Conservation (phyloP, 2,113 vertebrate species). For the Ovis canadensis region DNA sequence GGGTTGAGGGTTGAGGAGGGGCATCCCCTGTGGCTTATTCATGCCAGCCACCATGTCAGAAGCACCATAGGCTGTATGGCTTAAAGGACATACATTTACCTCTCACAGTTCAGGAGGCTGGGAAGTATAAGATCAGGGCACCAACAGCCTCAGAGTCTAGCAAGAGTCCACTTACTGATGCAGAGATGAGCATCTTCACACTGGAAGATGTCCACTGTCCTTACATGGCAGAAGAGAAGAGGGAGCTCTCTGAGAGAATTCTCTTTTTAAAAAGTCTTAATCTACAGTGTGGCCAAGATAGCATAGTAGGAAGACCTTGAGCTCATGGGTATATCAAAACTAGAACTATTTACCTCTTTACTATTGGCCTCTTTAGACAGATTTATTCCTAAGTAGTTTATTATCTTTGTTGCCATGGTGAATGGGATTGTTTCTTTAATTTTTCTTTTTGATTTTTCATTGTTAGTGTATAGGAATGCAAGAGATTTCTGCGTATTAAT, state of each 20-base stretch:
- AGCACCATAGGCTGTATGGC: not conserved
- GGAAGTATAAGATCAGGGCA: not conserved
- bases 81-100: not conserved
- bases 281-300: not conserved
- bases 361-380: too few species aligned
- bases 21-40: not conserved
- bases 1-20: not conserved
- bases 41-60: not conserved
- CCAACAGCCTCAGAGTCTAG: not conserved
- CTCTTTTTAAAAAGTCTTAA: not conserved
- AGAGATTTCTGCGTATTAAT: too few species aligned
- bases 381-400: too few species aligned
- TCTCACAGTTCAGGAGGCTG: not conserved
- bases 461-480: too few species aligned
- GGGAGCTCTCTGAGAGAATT: not conserved
- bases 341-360: not conserved
- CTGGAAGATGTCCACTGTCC: not conserved
- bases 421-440: too few species aligned
- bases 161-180: not conserved
- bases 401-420: too few species aligned
- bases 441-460: too few species aligned
- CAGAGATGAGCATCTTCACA: not conserved
- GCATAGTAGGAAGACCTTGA: not conserved
- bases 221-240: not conserved
- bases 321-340: not conserved